Base-by-base conservation (phyloP, 1,140 invertebrate genomes). In the Drosophila busckii region DNA sequence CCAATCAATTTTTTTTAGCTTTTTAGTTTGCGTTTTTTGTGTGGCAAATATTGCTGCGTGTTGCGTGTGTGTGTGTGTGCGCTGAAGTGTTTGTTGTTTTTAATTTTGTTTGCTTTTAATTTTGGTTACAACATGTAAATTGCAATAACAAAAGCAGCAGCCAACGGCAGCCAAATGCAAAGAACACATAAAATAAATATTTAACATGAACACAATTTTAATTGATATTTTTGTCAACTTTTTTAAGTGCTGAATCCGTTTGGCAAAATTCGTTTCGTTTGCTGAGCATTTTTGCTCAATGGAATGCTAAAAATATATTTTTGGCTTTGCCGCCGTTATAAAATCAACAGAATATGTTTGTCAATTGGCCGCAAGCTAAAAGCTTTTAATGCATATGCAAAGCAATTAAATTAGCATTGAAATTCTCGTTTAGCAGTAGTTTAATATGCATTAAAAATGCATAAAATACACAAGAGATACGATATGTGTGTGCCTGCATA, bases 11-110 rank as follows among this genome's bases (percentile, higher is more conserved):
- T 76, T 50, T 44, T 23, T 73, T 54, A 64, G 31, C 31, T 60
- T 52, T 67, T 45, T 67, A 71, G 73, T 80, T 80, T 76, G 63
- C 54, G 62, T 73, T 78, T 80, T 53, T n/a, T n/a, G n/a, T n/a
- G n/a, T n/a, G 52, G 46, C 58, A 82, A 82, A 80, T 82, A 82
- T 82, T 82, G 82, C 75, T 73, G 54, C 60, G 58, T 62, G 38
- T 29, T 62, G 56, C 52, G 62, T 55, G 49, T 60, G 37, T 48
- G 35, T n/a, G 26, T 34, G 41, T 55, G 55, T 60, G 48, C 2
- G 7, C 20, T 28, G 40, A 19, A 25, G 32, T 38, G 45, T 42
- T 29, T n/a, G 8, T 22, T 52, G 35, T 54, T 44, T 31, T 23
- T 17, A 12, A 23, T 54, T 32, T 37, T 80, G 66, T 82, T 80